These are phyloP conservation scores for Monochamus alternatus DNA, from an alignment of 2,888 invertebrate species.

Conservation along the genomic window DNA sequence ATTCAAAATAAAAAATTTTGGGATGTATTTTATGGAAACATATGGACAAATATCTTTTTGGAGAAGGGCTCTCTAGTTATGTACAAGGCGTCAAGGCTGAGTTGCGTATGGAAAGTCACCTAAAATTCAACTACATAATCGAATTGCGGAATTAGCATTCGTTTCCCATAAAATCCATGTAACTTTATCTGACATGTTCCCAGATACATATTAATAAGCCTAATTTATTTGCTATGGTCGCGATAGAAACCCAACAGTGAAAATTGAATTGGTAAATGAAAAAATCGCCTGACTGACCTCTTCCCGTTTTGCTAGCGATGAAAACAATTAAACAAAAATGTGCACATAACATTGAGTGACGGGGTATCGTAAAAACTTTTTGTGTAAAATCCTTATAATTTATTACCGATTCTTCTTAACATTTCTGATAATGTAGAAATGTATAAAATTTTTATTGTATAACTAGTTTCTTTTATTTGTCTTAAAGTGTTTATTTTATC, in stretches of 20 bases:
- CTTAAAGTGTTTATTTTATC: too few species aligned
- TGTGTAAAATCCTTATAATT: too few species aligned
- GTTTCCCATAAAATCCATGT: slow-evolving; percentile 8
- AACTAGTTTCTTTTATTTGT: too few species aligned
- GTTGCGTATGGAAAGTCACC: not conserved
- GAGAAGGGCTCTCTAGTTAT: too few species aligned
- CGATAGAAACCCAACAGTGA: not conserved
- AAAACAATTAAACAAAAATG: not conserved
- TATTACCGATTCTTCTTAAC: too few species aligned
- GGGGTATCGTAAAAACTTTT: not conserved
- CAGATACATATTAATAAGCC: slow-evolving; percentile 13
- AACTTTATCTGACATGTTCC: slow-evolving; percentile 1
- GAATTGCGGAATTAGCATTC: slow-evolving; percentile 2
- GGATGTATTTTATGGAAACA: too few species aligned
- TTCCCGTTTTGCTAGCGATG: not conserved
- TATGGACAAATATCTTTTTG: too few species aligned
- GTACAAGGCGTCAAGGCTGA: not conserved
- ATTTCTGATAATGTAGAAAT: too few species aligned
- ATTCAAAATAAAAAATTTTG: too few species aligned
- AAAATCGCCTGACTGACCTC: not conserved
- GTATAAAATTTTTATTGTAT: too few species aligned
- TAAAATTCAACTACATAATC: slow-evolving; percentile 10
- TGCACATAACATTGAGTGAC: not conserved
- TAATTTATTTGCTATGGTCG: slow-evolving; percentile 3
- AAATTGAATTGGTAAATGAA: slow-evolving; percentile 7